Evolutionary conservation across 2,797 vertebrate species (phyloP).

Genomic region (Gymnoscopelus braueri): DNA sequence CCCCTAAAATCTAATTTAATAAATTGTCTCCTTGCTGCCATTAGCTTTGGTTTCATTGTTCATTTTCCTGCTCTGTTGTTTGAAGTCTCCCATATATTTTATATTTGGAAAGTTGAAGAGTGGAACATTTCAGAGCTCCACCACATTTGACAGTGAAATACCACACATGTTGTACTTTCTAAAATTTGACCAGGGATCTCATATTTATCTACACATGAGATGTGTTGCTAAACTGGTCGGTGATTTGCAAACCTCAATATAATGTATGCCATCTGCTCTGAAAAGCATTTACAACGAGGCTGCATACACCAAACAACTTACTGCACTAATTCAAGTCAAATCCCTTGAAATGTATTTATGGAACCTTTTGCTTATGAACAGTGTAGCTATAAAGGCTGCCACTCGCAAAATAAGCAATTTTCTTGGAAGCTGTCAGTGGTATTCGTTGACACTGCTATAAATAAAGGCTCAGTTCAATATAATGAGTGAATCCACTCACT

Average conservation of each 20-base stretch:
- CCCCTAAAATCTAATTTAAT: conserved; percentile 41
- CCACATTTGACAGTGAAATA: conserved; percentile 4
- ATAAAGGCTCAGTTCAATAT: not conserved
- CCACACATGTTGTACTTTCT: not conserved
- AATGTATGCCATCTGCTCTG: conserved; percentile 42
- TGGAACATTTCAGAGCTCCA: not conserved
- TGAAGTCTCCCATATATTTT: not conserved
- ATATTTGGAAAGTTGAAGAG: not conserved
- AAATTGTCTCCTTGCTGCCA: conserved; percentile 45
- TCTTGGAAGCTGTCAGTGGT: not conserved
- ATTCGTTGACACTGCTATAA: not conserved
- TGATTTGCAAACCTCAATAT: conserved; percentile 22
- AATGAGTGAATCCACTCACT: not conserved
- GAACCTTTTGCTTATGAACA: conserved; percentile 9
- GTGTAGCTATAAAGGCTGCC: conserved; percentile 6
- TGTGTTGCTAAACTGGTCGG: not conserved
- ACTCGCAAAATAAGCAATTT: not conserved
- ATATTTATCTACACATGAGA: conserved; percentile 1
- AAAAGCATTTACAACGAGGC: not conserved
- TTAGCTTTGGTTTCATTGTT: conserved; percentile 31
- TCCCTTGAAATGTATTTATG: conserved; percentile 15
- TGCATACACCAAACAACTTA: conserved; percentile 3
- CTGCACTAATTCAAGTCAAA: conserved; percentile 8
- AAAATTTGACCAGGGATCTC: not conserved
- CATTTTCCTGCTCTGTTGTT: conserved; percentile 5